A percentile compares a stretch with the other conserved stretches of the same genome.
Evolutionary conservation across 2,113 vertebrate species (phyloP).

Genomic region (Pterophyllum scalare): DNA sequence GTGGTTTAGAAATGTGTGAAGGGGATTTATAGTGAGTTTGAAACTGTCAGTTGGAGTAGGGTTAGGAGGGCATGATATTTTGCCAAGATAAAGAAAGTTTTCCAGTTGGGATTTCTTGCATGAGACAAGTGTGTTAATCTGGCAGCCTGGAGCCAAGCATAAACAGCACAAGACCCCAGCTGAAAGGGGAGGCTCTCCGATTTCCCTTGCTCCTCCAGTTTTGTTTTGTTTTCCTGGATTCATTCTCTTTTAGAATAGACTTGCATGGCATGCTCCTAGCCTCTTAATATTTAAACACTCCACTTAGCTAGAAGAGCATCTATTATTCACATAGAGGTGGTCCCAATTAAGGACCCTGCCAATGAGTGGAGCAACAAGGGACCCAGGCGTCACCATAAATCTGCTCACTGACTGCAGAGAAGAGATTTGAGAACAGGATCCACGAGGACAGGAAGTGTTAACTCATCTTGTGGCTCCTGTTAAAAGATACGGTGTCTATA

Average conservation of each 20-base stretch:
- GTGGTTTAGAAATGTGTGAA: not conserved
- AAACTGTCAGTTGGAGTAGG: not conserved
- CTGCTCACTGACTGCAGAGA: slow-evolving; percentile 7
- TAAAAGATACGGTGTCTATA: not conserved
- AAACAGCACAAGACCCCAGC: not conserved
- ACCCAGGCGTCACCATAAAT: slow-evolving; percentile 22
- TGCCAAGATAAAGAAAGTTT: slow-evolving; percentile 16
- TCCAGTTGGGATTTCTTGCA: slow-evolving; percentile 6
- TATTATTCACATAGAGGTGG: slow-evolving; percentile 68
- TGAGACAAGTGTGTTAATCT: slow-evolving; percentile 8
- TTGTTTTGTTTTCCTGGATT: slow-evolving; percentile 1
- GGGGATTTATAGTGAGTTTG: not conserved
- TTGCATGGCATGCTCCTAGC: slow-evolving; percentile 5
- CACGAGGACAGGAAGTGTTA: not conserved
- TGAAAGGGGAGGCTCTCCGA: not conserved
- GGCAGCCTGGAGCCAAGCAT: not conserved
- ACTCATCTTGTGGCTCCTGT: not conserved
- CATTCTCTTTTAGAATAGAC: slow-evolving; percentile 33
- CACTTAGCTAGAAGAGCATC: slow-evolving; percentile 63
- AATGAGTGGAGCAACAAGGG: slow-evolving; percentile 38
- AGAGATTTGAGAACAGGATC: not conserved
- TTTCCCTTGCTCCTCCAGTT: not conserved
- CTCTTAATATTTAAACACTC: slow-evolving; percentile 67
- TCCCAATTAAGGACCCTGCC: slow-evolving; percentile 60
- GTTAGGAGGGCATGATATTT: not conserved